phyloP scores from a whole-genome alignment of 2,113 vertebrate genomes.

The Ondatra zibethicus region DNA sequence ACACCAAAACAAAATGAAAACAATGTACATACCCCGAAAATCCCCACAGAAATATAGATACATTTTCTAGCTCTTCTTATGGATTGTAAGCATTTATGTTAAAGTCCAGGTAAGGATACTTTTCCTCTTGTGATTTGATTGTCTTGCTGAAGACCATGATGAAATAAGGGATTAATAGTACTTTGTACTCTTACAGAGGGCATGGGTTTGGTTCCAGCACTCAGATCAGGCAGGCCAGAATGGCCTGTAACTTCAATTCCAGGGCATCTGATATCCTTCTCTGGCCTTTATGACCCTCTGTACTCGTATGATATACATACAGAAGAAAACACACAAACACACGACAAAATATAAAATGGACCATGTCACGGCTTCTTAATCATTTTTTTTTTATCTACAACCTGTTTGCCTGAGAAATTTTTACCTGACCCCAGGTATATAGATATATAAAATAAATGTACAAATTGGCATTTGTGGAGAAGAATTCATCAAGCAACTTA shows the following conservation, averaged over 20 bases:
- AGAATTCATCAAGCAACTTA: background rate
- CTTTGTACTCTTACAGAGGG: background rate
- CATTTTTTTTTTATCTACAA: background rate
- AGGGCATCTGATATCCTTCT: background rate
- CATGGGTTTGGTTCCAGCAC: background rate
- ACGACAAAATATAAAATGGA: background rate
- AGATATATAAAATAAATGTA: background rate
- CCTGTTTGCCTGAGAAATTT: background rate
- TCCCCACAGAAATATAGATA: background rate
- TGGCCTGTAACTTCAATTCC: background rate
- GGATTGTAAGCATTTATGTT: background rate
- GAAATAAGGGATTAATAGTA: background rate
- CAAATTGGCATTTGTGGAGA: background rate
- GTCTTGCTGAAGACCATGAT: background rate
- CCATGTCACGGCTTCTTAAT: background rate
- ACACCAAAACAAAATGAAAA: background rate
- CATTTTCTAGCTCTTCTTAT: background rate
- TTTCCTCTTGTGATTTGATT: background rate
- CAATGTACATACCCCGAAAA: background rate
- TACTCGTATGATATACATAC: too few species aligned
- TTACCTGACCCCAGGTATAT: background rate
- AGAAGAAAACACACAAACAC: background rate
- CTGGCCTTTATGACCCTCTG: background rate
- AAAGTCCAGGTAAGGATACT: background rate
- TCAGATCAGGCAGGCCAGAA: background rate